Evolutionary conservation across 2,888 invertebrate genomes (phyloP).

Genomic region (Candidula unifasciata): DNA sequence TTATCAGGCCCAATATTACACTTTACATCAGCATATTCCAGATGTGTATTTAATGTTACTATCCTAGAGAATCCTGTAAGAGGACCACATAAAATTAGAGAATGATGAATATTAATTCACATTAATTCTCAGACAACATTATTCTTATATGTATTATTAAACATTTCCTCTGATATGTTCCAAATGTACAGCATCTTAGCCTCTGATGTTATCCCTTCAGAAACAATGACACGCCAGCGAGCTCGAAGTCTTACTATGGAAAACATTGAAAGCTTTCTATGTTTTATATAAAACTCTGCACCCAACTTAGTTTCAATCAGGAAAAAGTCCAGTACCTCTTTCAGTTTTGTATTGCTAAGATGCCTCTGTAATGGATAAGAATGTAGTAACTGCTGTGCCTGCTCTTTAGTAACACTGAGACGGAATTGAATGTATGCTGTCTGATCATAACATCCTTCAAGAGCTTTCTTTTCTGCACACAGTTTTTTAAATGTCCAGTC

Average conservation of each 20-base stretch:
- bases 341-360: conserved; percentile 28
- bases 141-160: not conserved
- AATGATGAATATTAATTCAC: too few relatives aligned
- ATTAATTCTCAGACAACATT: not conserved
- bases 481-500: not conserved
- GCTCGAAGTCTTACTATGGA: conserved; percentile 14
- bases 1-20: too few relatives aligned
- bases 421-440: conserved; percentile 35
- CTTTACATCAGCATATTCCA: too few relatives aligned
- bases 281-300: conserved; percentile 19
- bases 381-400: not conserved
- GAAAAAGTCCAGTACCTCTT: conserved; percentile 34
- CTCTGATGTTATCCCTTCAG: conserved; percentile 19
- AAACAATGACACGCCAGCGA: conserved; percentile 25
- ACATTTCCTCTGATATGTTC: conserved; percentile 25
- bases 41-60: too few relatives aligned
- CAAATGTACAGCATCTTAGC: not conserved
- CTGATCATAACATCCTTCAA: conserved; percentile 42
- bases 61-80: too few relatives aligned
- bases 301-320: conserved; percentile 22
- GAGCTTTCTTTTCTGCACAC: conserved; percentile 20
- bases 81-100: too few relatives aligned
- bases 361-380: conserved; percentile 23
- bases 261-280: conserved; percentile 19
- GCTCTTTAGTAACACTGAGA: conserved; percentile 1